These are phyloP conservation scores for Berghia stephanieae DNA, from an alignment of 1,140 invertebrate species.

Conservation along the genomic window DNA sequence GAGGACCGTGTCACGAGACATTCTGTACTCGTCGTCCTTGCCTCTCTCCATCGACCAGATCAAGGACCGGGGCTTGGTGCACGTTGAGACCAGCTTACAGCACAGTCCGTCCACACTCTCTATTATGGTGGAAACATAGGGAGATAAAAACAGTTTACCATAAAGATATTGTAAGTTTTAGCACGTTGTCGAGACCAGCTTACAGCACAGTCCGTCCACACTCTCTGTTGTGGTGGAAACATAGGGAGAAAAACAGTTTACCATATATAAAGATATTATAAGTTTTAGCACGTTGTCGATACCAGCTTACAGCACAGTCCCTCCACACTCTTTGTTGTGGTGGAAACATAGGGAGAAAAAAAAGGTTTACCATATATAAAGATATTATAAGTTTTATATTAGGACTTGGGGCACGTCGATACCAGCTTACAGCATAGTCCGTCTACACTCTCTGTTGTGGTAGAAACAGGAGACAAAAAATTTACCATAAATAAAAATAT, in stretches of 20 bases:
- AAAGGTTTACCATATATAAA: not conserved
- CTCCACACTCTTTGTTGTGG: conserved; percentile 77
- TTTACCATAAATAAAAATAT: not conserved
- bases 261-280: not conserved
- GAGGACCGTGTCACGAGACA: conserved; percentile 86
- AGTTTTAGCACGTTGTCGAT: conserved; percentile 70
- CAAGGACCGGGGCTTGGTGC: conserved; percentile 96
- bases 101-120: conserved; percentile 93
- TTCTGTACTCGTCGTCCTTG: conserved; percentile 94
- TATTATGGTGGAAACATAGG: conserved; percentile 60
- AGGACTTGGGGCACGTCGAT: conserved; percentile 82
- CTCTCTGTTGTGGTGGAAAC: conserved; percentile 65
- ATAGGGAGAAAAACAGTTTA: not conserved
- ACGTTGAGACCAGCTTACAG: conserved; percentile 90
- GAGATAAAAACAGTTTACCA: not conserved
- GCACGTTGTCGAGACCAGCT: conserved; percentile 80
- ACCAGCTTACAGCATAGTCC: conserved; percentile 94
- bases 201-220: conserved; percentile 93
- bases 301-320: conserved; percentile 95
- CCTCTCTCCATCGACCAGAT: conserved; percentile 77
- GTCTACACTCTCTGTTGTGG: conserved; percentile 76
- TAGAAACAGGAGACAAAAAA: conserved; percentile 47
- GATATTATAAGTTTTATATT: not conserved
- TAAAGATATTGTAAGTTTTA: not conserved
- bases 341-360: conserved; percentile 48